A percentile compares a stretch with the other conserved stretches of the same genome.
phyloP scores from a whole-genome alignment of 2,888 invertebrate genomes.

The Blomia tropicalis region DNA sequence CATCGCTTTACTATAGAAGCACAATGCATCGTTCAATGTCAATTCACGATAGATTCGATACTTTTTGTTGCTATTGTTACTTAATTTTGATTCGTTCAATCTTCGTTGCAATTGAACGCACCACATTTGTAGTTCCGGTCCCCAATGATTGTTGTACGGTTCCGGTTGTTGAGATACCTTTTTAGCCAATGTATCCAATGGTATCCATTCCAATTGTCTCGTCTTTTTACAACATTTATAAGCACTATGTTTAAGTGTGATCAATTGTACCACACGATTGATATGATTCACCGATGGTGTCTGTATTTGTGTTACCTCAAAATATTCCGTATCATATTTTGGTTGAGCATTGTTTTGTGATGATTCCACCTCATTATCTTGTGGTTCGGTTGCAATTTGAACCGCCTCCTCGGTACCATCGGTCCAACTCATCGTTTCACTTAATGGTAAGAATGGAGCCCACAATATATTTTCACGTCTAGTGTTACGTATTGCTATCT shows the following conservation, averaged over 20 bases:
- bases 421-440: background rate
- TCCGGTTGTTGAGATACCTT: background rate
- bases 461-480: background rate
- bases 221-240: slow-evolving; percentile 17
- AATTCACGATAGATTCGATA: no score
- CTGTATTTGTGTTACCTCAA: background rate
- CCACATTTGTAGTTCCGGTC: slow-evolving; percentile 20
- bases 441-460: background rate
- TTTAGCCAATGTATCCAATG: background rate
- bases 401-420: background rate
- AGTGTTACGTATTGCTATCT: background rate
- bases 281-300: background rate
- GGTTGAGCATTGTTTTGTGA: background rate
- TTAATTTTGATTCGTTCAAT: background rate
- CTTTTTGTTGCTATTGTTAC: no score
- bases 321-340: background rate
- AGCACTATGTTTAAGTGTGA: background rate
- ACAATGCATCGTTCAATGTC: no score
- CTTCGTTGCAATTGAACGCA: background rate
- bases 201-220: slow-evolving; percentile 15
- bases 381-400: background rate
- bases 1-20: background rate
- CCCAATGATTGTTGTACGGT: slow-evolving; percentile 19
- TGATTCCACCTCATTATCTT: background rate
- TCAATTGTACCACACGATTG: background rate